Evolutionary conservation across 2,113 vertebrate genomes (phyloP).

Genomic region (Sylvietta virens): DNA sequence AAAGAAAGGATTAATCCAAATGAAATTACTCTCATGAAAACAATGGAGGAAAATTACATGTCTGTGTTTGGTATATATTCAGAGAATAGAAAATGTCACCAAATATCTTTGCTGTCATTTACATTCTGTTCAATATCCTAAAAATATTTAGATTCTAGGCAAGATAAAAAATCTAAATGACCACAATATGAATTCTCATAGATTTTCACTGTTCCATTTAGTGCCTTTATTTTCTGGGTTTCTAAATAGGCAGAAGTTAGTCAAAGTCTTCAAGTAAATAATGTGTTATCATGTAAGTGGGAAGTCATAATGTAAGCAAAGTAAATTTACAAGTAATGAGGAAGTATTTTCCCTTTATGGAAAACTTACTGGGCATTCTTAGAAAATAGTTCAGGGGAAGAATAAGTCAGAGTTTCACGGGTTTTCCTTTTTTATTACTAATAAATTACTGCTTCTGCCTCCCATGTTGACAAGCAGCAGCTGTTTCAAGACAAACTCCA

Average conservation of each 20-base stretch:
- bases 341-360: neutral
- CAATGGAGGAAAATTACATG: neutral
- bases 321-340: neutral
- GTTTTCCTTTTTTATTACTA: neutral
- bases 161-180: neutral
- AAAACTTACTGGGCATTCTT: neutral
- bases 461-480: conserved; percentile 36
- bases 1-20: neutral
- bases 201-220: neutral
- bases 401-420: neutral
- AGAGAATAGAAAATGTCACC: neutral
- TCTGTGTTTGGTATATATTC: neutral
- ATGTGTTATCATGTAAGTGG: neutral
- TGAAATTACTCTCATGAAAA: neutral
- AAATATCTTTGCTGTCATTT: neutral
- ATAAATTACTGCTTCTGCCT: conserved; percentile 30
- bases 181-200: neutral
- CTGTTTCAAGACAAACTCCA: conserved; percentile 51
- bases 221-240: neutral
- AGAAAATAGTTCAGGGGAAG: neutral
- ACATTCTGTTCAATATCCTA: neutral
- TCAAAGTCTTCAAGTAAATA: neutral
- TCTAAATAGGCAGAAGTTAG: neutral
- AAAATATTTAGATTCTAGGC: neutral
- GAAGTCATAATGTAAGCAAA: neutral